Evolutionary conservation across 2,888 invertebrate species (phyloP).

Genomic region (Creontiades dilutus): DNA sequence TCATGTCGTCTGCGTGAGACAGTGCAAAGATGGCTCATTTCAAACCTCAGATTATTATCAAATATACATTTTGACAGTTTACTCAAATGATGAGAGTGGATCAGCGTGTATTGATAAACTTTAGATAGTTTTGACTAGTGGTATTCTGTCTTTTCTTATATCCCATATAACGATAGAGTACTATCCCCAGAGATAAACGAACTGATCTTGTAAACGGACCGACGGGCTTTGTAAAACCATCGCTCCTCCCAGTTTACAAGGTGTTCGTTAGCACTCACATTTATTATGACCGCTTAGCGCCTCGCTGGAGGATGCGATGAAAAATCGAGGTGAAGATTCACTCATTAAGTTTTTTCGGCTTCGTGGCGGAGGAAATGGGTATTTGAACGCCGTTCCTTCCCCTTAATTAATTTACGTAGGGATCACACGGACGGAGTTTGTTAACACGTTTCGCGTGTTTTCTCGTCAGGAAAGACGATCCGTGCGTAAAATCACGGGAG

Average conservation of each 20-base stretch:
- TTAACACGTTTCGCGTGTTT: slow-evolving; percentile 6
- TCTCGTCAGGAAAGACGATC: background rate
- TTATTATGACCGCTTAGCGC: background rate
- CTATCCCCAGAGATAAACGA: too few relatives aligned
- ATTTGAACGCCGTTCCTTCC: background rate
- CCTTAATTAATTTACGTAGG: background rate
- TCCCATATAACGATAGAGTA: too few relatives aligned
- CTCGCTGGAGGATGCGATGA: background rate
- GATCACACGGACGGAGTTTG: background rate
- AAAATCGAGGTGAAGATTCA: slow-evolving; percentile 20
- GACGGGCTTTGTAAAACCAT: background rate
- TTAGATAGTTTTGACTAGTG: too few relatives aligned
- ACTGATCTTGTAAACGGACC: background rate
- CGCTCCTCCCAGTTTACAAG: slow-evolving; percentile 38
- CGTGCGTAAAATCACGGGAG: background rate
- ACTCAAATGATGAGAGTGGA: too few relatives aligned
- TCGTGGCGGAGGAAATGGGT: background rate
- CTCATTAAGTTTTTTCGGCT: slow-evolving; percentile 10
- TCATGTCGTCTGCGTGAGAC: too few relatives aligned
- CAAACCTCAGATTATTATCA: too few relatives aligned
- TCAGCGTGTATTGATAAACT: too few relatives aligned
- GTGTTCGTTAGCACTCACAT: slow-evolving; percentile 9
- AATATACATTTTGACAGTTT: too few relatives aligned
- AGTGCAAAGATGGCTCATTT: too few relatives aligned
- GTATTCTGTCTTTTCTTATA: too few relatives aligned